phyloP scores from a whole-genome alignment of 2,888 invertebrate species.

The Trichogramma evanescens region DNA sequence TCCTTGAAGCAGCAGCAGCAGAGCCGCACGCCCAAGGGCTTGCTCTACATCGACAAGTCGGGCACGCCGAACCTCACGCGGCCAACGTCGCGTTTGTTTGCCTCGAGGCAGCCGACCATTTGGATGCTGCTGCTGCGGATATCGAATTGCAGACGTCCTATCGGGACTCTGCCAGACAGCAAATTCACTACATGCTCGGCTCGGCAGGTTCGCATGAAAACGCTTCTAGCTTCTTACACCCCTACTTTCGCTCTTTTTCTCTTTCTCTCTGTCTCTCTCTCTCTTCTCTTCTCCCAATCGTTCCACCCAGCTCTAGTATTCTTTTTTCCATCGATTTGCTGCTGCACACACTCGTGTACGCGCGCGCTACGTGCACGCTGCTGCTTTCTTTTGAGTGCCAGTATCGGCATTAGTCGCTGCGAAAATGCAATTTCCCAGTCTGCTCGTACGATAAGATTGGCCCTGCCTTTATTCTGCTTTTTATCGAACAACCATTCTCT shows the following conservation, averaged over 20 bases:
- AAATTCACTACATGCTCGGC: slow-evolving; percentile 54
- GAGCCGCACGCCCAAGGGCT: slow-evolving; percentile 50
- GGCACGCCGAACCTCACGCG: slow-evolving; percentile 52
- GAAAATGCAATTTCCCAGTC: no score
- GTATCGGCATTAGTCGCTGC: no score
- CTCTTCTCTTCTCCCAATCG: not conserved
- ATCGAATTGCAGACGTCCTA: slow-evolving; percentile 40
- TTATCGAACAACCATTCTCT: no score
- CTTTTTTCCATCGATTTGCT: no score
- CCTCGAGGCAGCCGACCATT: slow-evolving; percentile 44
- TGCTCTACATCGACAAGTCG: slow-evolving; percentile 51
- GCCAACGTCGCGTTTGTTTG: slow-evolving; percentile 54
- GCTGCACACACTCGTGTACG: no score
- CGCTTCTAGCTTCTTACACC: no score
- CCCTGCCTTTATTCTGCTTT: no score
- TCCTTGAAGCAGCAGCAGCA: slow-evolving; percentile 44
- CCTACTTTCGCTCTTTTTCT: not conserved
- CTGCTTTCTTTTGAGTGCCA: no score
- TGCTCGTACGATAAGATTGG: no score
- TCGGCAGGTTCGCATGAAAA: slow-evolving; percentile 33
- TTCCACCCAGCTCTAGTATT: no score
- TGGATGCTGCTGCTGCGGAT: slow-evolving; percentile 9
- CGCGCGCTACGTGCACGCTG: no score
- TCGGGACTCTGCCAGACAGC: slow-evolving; percentile 50
- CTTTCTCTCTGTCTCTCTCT: not conserved